A percentile compares a stretch with the other conserved stretches of the same genome.
Conservation (phyloP, 2,113 vertebrate genomes). For the Serilophus lunatus region DNA sequence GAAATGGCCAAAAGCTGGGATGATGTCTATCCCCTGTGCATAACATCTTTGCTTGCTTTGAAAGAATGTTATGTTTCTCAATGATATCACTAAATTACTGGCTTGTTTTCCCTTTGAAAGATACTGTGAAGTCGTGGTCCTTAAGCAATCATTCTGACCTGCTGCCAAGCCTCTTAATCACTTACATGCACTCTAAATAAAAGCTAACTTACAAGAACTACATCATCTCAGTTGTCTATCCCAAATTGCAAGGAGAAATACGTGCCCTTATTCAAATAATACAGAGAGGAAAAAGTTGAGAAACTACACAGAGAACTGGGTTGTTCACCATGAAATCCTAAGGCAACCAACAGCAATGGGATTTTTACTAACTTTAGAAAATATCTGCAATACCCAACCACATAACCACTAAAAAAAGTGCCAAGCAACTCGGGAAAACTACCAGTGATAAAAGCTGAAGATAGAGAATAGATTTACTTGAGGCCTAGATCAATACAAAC, state of each 20-base stretch:
- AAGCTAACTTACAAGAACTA: not conserved
- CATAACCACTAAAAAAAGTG: not conserved
- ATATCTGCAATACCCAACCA: not conserved
- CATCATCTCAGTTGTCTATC: not conserved
- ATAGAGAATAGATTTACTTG: not conserved
- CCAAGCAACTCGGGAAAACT: not conserved
- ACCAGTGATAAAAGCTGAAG: not conserved
- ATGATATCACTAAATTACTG: conserved; percentile 36
- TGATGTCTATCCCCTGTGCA: not conserved
- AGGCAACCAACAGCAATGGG: not conserved
- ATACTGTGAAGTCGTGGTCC: conserved; percentile 3
- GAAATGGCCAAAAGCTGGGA: not conserved
- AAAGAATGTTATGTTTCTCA: conserved; percentile 25
- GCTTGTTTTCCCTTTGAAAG: conserved; percentile 53
- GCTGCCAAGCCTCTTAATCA: conserved; percentile 56
- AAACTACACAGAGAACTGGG: not conserved
- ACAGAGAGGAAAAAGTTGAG: not conserved
- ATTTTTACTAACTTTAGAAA: not conserved
- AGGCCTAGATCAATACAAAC: not conserved
- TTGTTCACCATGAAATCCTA: not conserved
- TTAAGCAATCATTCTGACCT: conserved; percentile 12
- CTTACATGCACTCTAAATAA: not conserved
- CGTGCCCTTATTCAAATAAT: not conserved
- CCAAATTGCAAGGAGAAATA: not conserved
- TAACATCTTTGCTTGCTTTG: conserved; percentile 8